Base-by-base conservation (phyloP, 23 tunicate species). In the Trididemnum miniatum region DNA sequence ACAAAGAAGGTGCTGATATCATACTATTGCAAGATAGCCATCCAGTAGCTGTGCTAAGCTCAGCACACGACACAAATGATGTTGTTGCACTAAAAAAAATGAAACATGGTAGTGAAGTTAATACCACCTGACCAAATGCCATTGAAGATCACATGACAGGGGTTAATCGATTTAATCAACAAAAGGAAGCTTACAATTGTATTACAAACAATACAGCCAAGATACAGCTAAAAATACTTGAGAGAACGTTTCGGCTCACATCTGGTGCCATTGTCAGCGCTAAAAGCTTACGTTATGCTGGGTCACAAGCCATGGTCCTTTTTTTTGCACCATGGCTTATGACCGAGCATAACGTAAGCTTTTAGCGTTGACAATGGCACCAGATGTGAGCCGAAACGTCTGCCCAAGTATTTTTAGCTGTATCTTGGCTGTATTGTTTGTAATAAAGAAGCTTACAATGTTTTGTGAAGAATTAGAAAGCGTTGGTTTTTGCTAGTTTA, bases 131-230 rank as follows among this genome's bases (percentile, higher is more conserved):
- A 7, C 78, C 78, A 28, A 33, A 72, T 35, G 80, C 15, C 15
- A 36, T 75, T 2, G 20, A 75, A 31, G 80, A 35, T 2, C 39
- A 75, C 80, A 75, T 30, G 3, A 36, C 2, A 2, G 80, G 64
- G 1, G 80, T 36, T 40, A 64, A 75, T 75, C 30, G 80, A 35
- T 75, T 75, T 49, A 64, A 75, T 35, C 80, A 75, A 15, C 2
- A 24, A 20, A 40, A 49, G 15, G 54, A 44, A 44, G 15, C 15
- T 15, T 44, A 44, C 15, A 44, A 15, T 15, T n/a, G n/a, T n/a
- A n/a, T n/a, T n/a, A n/a, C n/a, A n/a, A n/a, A n/a, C n/a, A n/a
- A n/a, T n/a, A n/a, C n/a, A n/a, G n/a, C n/a, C n/a, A n/a, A n/a
- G n/a, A n/a, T n/a, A n/a, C n/a, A n/a, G n/a, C n/a, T n/a, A n/a